Evolutionary conservation across 2,113 vertebrate genomes (phyloP), one percentile per base, ranked within the genome.

Genomic region (Alethe diademata): DNA sequence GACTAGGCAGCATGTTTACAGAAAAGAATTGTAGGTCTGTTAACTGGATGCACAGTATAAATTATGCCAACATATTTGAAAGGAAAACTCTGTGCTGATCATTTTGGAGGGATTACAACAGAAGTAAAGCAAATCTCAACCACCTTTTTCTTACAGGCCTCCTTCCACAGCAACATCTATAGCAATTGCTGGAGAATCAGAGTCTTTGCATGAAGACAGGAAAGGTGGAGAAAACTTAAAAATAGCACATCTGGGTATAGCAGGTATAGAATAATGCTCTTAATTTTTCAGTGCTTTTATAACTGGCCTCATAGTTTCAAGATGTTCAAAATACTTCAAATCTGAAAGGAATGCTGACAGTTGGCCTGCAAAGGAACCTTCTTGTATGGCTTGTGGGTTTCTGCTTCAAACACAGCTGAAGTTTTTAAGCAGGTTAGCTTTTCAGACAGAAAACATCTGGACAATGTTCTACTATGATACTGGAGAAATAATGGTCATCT

Each of bases 101-200:
- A 40, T 1, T 83, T 70, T 81, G 33, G 33, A 82, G 35, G 25
- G 15, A 50, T 69, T 74, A 67, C 22, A 54, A 13, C 11, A 54
- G 9, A 61, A 38, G 24, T 26, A 43, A 12, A 91, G 62, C 20
- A 73, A 80, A 82, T 58, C 84, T 87, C 69, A 88, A 75, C 22
- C 8, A 36, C 28, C 14, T 70, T 93, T 93, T 92, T 29, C 76
- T 96, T 83, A 60, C 93, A 99, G 99, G 64, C 98, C 99, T 88
- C 98, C 99, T 47, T 99, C 99, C 54, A 99, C 99, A 43, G 98
- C 98, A 73, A 99, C 96, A 97, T 99, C 98, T 69, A 97, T 99
- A 88, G 97, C 98, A 62, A 96, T 98, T 84, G 98, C 98, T 83
- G 97, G 98, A 61, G 98, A 99, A 90, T 87, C 98, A 22, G 98